phyloP scores from a whole-genome alignment of 2,113 vertebrate species.

The Illadopsis cleaveri region DNA sequence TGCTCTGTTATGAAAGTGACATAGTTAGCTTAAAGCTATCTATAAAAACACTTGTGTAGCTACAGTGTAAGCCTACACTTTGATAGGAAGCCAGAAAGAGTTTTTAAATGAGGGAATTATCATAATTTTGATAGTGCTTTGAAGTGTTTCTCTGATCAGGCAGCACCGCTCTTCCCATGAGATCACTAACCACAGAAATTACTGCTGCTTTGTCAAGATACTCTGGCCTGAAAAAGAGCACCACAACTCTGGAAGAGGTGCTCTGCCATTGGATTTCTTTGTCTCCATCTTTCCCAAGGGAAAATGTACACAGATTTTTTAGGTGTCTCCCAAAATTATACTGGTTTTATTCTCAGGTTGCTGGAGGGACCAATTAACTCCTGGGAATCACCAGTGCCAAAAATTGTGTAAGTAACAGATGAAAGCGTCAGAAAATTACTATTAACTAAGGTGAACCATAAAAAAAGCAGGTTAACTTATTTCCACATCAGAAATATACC shows the following conservation, averaged over 20 bases:
- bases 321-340: neutral
- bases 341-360: neutral
- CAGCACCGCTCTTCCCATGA: neutral
- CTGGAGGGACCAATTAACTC: neutral
- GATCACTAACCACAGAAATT: slow-evolving; percentile 16
- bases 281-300: neutral
- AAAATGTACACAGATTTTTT: neutral
- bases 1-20: neutral
- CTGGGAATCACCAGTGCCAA: neutral
- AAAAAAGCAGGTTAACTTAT: neutral
- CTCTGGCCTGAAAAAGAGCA: neutral
- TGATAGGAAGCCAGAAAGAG: slow-evolving; percentile 37
- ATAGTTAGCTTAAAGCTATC: slow-evolving; percentile 37
- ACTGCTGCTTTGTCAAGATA: neutral
- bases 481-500: neutral
- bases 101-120: slow-evolving; percentile 52
- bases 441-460: neutral
- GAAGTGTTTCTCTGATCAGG: slow-evolving; percentile 52
- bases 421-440: neutral
- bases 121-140: slow-evolving; percentile 55
- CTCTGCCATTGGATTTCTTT: neutral
- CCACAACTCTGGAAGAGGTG: neutral
- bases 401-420: neutral
- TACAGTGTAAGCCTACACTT: slow-evolving; percentile 9
- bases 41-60: slow-evolving; percentile 4